Percentiles rank a stretch among this genome's conserved stretches.
Conservation (phyloP, 2,113 vertebrate species). For the zebrafish (Danio rerio) region GRCz12tu NC_133183.1:32904501-32905000, state of each 20-base stretch:
- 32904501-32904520: conserved; percentile 83
- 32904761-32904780: background rate
- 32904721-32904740: conserved; percentile 78
- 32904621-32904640: conserved; percentile 80
- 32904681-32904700: conserved; percentile 70
- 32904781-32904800: background rate
- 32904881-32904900: background rate
- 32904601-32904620: conserved; percentile 76
- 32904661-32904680: conserved; percentile 75
- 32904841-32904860: background rate
- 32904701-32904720: conserved; percentile 81
- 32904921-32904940: too few relatives aligned
- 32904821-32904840: background rate
- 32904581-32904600: conserved; percentile 83
- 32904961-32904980: too few relatives aligned
- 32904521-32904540: conserved; percentile 79
- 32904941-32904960: too few relatives aligned
- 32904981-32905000: too few relatives aligned
- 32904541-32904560: conserved; percentile 74
- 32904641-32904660: conserved; percentile 83
- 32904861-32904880: background rate
- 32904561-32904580: conserved; percentile 69
- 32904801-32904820: background rate
- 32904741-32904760: conserved; percentile 82
- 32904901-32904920: background rate